Percentiles rank a stretch among this genome's conserved stretches.
Evolutionary conservation across 1,140 invertebrate genomes (phyloP).

Genomic region (Bombus fervidus): DNA sequence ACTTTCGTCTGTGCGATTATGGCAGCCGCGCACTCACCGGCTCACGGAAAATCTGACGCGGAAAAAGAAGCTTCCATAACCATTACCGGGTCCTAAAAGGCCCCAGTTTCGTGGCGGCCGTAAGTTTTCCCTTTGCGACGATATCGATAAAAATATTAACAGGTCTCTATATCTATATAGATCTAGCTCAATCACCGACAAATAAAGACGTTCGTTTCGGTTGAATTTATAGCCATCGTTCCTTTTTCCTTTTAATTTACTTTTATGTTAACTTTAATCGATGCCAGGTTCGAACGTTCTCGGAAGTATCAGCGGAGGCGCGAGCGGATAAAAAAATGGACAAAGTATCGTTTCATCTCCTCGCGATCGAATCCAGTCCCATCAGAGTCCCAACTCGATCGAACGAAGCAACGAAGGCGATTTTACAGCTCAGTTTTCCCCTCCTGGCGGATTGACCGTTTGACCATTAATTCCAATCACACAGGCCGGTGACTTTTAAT

Average conservation of each 20-base stretch:
- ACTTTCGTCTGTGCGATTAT: constrained; percentile 61
- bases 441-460: constrained; percentile 77
- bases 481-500: constrained; percentile 80
- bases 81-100: constrained; percentile 72
- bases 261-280: not conserved
- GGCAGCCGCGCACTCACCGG: constrained; percentile 33
- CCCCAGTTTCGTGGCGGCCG: constrained; percentile 60
- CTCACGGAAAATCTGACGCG: constrained; percentile 16
- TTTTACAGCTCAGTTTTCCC: constrained; percentile 69
- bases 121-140: constrained; percentile 73
- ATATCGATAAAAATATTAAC: constrained; percentile 32
- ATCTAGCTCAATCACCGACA: not conserved
- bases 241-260: not conserved
- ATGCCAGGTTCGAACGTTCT: not conserved
- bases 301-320: constrained; percentile 10
- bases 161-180: not conserved
- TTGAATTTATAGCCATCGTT: no score
- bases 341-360: constrained; percentile 16
- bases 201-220: not conserved
- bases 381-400: constrained; percentile 29
- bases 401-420: constrained; percentile 32
- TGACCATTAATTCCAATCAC: constrained; percentile 82
- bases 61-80: constrained; percentile 66
- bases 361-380: constrained; percentile 5
- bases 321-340: constrained; percentile 28